Evolutionary conservation across 37 sponge, comb jelly and placozoan genomes (phyloP), one percentile per base, ranked within the genome.

Genomic region (Aplysina aerophoba): DNA sequence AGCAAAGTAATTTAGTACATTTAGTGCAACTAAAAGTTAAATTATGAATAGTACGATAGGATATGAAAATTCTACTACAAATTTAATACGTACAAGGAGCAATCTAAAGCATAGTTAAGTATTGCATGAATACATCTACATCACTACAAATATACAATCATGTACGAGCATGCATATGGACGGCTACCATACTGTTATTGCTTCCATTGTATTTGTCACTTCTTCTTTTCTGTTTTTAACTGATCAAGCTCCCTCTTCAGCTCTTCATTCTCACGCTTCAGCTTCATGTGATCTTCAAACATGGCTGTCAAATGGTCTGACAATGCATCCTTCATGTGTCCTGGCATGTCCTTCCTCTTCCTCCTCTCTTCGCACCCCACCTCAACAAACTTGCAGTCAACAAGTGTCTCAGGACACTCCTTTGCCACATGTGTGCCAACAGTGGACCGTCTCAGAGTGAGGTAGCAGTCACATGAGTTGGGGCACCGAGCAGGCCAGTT

Each of bases 401-500:
- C 25, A 3, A 36, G 24, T 22, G 14, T 36, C n/a, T 75, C 78
- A 25, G 78, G 78, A 41, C 78, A 75, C 53, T 40, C 78, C 21
- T 75, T 54, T 16, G 50, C 16, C 44, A 75, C 16, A 25, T 75
- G 78, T 40, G 2, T 75, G 21, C 22, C n/a, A 36, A 75, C 20
- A 22, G 54, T 40, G 44, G 54, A 24, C 2, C 78, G 20, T 17
- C 41, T 75, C 20, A 41, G 38, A 17, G 78, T 31, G 31, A 36
- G 53, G 20, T 38, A 44, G 16, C 54, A 14, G 41, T 75, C 53
- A 75, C 78, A 75, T 0, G 41, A 19, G 53, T 75, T 75, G 14
- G 78, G 78, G 41, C 78, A 75, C 22, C 78, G 44, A 17, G 41
- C 54, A 16, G 78, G 78, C 78, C 78, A 75, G 13, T 75, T 36